Conservation (phyloP, 2,888 invertebrate genomes). For the Oscheius sp. region DNA sequence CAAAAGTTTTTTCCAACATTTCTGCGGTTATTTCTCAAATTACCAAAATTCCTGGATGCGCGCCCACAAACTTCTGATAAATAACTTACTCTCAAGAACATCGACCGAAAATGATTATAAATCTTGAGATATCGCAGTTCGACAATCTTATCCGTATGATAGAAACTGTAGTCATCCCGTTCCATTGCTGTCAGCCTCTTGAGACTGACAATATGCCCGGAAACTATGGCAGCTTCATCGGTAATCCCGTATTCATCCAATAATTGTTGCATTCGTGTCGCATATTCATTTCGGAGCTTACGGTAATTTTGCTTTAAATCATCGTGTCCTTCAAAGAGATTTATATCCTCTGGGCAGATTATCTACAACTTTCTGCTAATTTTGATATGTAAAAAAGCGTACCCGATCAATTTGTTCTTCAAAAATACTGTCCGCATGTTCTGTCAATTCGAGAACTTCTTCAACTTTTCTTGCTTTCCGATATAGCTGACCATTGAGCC, state of each 20-base stretch:
- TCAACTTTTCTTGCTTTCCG: conserved; percentile 59
- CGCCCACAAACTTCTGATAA: too few species aligned
- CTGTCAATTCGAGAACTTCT: conserved; percentile 55
- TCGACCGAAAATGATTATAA: conserved; percentile 49
- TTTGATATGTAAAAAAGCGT: too few species aligned
- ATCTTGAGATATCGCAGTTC: conserved; percentile 63
- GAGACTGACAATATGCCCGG: conserved; percentile 52
- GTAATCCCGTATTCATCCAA: conserved; percentile 67
- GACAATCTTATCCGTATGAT: conserved; percentile 69
- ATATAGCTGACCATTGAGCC: conserved; percentile 70
- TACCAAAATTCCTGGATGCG: too few species aligned
- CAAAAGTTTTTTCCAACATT: too few species aligned
- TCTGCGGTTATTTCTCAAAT: too few species aligned
- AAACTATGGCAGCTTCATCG: conserved; percentile 64
- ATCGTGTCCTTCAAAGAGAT: conserved; percentile 47
- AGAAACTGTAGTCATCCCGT: conserved; percentile 66
- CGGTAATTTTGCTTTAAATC: conserved; percentile 30
- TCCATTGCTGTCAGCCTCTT: conserved; percentile 62
- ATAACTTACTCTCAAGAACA: conserved; percentile 58
- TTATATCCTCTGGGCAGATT: conserved; percentile 40
- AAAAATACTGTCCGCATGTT: conserved; percentile 43
- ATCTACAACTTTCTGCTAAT: too few species aligned
- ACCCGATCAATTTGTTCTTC: conserved; percentile 45
- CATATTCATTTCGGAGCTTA: conserved; percentile 50
- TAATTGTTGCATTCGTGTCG: conserved; percentile 58